phyloP scores from a whole-genome alignment of 2,888 invertebrate species.

The Scaeva pyrastri region DNA sequence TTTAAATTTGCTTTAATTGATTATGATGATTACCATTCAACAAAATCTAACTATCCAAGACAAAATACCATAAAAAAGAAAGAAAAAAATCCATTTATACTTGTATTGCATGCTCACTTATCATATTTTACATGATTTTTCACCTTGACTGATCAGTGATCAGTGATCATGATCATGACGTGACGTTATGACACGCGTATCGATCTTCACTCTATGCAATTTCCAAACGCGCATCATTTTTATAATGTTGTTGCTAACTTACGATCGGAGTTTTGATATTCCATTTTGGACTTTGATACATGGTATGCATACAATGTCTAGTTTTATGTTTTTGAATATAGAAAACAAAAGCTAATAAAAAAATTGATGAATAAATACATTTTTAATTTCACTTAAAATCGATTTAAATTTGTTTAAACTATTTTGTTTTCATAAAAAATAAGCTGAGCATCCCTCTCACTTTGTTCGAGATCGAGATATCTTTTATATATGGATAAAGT shows the following conservation, averaged over 20 bases:
- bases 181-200: slow-evolving; percentile 60
- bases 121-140: slow-evolving; percentile 60
- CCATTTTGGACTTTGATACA: background rate
- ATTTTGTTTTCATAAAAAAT: background rate
- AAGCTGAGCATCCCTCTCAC: slow-evolving; percentile 20
- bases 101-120: slow-evolving; percentile 39
- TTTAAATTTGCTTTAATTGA: slow-evolving; percentile 13
- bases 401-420: slow-evolving; percentile 17
- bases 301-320: background rate
- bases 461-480: background rate
- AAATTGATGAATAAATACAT: slow-evolving; percentile 69
- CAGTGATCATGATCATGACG: slow-evolving; percentile 46
- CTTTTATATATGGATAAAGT: background rate
- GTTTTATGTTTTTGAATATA: slow-evolving; percentile 30
- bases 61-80: background rate
- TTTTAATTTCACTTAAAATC: slow-evolving; percentile 69
- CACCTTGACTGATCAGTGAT: slow-evolving; percentile 64
- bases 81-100: background rate
- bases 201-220: slow-evolving; percentile 41
- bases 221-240: slow-evolving; percentile 43
- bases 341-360: slow-evolving; percentile 59
- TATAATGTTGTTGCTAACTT: background rate
- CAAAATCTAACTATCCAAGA: background rate
- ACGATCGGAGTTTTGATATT: slow-evolving; percentile 2
- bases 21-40: slow-evolving; percentile 17